A percentile compares a stretch with the other conserved stretches of the same genome.
These are phyloP conservation scores for Xenus cinereus DNA, from an alignment of 2,113 vertebrate species.

Conservation along the genomic window DNA sequence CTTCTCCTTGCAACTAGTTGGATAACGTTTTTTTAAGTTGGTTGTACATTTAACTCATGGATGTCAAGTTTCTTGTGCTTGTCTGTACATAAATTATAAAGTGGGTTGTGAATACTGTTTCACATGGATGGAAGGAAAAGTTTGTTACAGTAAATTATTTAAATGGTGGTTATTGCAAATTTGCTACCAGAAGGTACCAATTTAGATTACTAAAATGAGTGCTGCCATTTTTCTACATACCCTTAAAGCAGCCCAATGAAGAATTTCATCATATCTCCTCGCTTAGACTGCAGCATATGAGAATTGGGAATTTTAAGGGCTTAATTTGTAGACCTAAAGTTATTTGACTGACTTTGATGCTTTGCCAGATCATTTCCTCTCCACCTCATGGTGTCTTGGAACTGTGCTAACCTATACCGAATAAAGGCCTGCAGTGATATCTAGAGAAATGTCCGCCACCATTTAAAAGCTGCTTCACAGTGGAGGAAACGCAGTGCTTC, in stretches of 20 bases:
- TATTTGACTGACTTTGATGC: conserved; percentile 63
- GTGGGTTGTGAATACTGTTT: conserved; percentile 73
- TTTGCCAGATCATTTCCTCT: conserved; percentile 70
- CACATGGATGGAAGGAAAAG: conserved; percentile 53
- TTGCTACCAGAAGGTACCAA: conserved; percentile 36
- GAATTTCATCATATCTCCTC: conserved; percentile 23
- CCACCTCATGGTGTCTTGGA: conserved; percentile 58
- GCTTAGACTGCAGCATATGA: conserved; percentile 35
- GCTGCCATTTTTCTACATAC: conserved; percentile 50
- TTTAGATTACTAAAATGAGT: conserved; percentile 5
- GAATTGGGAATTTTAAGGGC: conserved; percentile 67
- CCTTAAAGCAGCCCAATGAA: conserved; percentile 50
- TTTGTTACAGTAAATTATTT: conserved; percentile 64
- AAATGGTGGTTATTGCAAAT: conserved; percentile 32
- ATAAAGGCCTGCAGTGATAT: background rate
- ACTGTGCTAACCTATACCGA: conserved; percentile 26
- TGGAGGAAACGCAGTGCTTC: conserved; percentile 28
- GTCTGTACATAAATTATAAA: conserved; percentile 74
- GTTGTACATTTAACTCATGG: conserved; percentile 71
- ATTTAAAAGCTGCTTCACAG: background rate
- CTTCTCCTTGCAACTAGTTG: conserved; percentile 47
- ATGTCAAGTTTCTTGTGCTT: conserved; percentile 70
- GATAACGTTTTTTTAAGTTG: conserved; percentile 56
- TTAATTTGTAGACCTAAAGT: conserved; percentile 63
- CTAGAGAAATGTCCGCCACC: background rate